phyloP scores from a whole-genome alignment of 1,140 invertebrate genomes.

The Neodiprion lecontei region DNA sequence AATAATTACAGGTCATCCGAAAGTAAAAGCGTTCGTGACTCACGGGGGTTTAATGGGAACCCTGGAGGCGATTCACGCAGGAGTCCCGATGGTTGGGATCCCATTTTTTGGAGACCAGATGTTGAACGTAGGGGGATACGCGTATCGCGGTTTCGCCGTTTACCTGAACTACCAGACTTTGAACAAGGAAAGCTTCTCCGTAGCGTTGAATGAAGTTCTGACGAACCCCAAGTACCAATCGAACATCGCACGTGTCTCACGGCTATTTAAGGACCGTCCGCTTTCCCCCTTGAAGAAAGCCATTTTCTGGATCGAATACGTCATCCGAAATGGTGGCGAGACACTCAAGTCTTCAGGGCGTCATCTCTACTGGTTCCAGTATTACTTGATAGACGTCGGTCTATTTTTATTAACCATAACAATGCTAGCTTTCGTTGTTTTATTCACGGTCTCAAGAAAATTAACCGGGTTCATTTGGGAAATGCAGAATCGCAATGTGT shows the following conservation, averaged over 20 bases:
- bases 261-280: constrained; percentile 52
- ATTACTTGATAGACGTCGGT: neutral
- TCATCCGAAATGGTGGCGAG: constrained; percentile 41
- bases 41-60: constrained; percentile 60
- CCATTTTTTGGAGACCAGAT: constrained; percentile 54
- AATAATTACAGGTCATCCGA: neutral
- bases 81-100: constrained; percentile 56
- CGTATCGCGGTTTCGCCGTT: constrained; percentile 31
- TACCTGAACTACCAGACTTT: constrained; percentile 32
- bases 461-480: neutral
- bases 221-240: constrained; percentile 41
- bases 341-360: neutral
- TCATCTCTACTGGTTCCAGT: neutral
- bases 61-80: constrained; percentile 58
- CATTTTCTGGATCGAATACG: constrained; percentile 65
- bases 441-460: neutral
- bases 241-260: constrained; percentile 31
- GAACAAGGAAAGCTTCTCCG: constrained; percentile 43
- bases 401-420: neutral
- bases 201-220: constrained; percentile 43
- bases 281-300: constrained; percentile 60
- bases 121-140: constrained; percentile 45
- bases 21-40: constrained; percentile 37
- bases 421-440: neutral
- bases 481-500: no score